Evolutionary conservation across 2,113 vertebrate genomes (phyloP).

Genomic region (Cercocebus atys): DNA sequence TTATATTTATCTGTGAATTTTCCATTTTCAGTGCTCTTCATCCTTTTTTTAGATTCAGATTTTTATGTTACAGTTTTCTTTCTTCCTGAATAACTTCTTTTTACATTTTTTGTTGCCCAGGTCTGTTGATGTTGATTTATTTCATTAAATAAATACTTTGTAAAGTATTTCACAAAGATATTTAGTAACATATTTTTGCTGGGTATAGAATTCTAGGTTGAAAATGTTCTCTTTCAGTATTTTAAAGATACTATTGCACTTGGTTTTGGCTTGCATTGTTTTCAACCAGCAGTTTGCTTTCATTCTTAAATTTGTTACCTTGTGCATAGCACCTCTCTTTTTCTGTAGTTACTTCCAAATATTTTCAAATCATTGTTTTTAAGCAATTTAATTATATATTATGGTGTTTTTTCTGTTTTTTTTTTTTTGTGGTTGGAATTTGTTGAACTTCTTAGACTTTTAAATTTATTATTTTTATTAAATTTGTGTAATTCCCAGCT

Average conservation of each 20-base stretch:
- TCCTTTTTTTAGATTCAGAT: background rate
- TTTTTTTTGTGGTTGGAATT: background rate
- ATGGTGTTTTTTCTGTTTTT: background rate
- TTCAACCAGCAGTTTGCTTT: background rate
- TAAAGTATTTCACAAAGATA: background rate
- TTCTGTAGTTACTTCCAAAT: background rate
- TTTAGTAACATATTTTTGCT: background rate
- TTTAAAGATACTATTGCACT: background rate
- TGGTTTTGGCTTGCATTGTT: background rate
- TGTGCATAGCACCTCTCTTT: background rate
- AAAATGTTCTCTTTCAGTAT: background rate
- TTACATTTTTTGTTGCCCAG: background rate
- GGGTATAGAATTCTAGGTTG: background rate
- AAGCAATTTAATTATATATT: background rate
- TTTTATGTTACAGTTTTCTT: background rate
- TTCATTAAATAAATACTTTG: background rate
- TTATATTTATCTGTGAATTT: background rate
- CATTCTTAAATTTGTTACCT: background rate
- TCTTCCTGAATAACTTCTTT: background rate
- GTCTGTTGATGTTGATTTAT: background rate
- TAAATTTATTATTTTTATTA: background rate
- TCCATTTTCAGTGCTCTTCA: background rate
- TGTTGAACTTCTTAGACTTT: background rate
- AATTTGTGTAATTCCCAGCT: background rate
- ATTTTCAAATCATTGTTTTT: background rate